phyloP scores from a whole-genome alignment of 2,888 invertebrate genomes.

The Cerceris ruficornis region DNA sequence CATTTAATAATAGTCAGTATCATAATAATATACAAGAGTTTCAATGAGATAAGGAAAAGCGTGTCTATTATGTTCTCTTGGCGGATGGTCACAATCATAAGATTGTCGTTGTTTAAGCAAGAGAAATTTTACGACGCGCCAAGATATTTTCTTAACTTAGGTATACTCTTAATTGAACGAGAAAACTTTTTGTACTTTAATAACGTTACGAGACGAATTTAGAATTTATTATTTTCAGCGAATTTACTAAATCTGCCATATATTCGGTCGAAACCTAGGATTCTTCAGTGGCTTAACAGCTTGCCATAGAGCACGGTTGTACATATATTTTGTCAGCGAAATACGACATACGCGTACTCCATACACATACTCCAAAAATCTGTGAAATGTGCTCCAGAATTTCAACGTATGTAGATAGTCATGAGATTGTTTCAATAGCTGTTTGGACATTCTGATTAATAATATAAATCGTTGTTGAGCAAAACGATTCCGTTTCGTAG shows the following conservation, averaged over 20 bases:
- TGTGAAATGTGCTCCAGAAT: slow-evolving; percentile 41
- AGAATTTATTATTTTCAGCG: slow-evolving; percentile 54
- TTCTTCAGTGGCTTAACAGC: slow-evolving; percentile 47
- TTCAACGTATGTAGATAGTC: slow-evolving; percentile 53
- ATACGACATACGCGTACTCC: slow-evolving; percentile 57
- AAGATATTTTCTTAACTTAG: slow-evolving; percentile 51
- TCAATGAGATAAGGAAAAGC: slow-evolving; percentile 81
- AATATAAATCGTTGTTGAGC: not conserved
- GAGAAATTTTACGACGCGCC: slow-evolving; percentile 63
- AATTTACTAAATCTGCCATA: slow-evolving; percentile 20
- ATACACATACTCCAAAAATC: slow-evolving; percentile 49
- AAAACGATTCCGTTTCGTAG: not conserved
- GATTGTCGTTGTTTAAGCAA: slow-evolving; percentile 78
- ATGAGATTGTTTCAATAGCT: slow-evolving; percentile 61
- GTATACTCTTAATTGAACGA: slow-evolving; percentile 37
- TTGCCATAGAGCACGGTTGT: slow-evolving; percentile 40
- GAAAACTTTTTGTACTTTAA: slow-evolving; percentile 63
- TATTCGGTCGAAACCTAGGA: slow-evolving; percentile 37
- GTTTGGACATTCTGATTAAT: slow-evolving; percentile 21
- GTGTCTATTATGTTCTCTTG: slow-evolving; percentile 81
- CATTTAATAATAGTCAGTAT: slow-evolving; percentile 74
- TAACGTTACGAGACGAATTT: slow-evolving; percentile 43
- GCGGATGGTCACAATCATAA: slow-evolving; percentile 81
- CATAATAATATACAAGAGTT: slow-evolving; percentile 75
- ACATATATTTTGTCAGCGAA: slow-evolving; percentile 60